phyloP scores from a whole-genome alignment of 2,797 vertebrate species.

The Rachycentron canadum region DNA sequence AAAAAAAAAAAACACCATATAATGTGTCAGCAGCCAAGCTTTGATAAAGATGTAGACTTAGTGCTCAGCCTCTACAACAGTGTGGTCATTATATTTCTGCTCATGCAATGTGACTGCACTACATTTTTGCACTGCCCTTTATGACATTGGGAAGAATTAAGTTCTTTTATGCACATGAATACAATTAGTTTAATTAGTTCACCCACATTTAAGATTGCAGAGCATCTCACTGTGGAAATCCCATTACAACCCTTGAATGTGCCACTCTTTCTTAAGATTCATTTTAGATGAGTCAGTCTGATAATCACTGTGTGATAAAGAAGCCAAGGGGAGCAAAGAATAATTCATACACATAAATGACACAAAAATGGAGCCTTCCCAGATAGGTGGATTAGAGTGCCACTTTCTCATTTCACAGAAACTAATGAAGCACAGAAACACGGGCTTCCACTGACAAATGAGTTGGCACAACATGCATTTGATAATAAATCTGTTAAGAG shows the following conservation, averaged over 20 bases:
- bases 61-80: conserved; percentile 32
- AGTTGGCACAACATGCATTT: conserved; percentile 41
- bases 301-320: conserved; percentile 68
- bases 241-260: conserved; percentile 57
- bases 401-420: conserved; percentile 51
- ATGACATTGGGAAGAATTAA: conserved; percentile 27
- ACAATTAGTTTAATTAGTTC: conserved; percentile 72
- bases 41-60: conserved; percentile 19
- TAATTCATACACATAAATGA: conserved; percentile 60
- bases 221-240: conserved; percentile 56
- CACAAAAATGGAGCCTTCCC: conserved; percentile 55
- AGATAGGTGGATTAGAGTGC: conserved; percentile 55
- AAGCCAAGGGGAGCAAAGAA: conserved; percentile 44
- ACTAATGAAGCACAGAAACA: conserved; percentile 46
- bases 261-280: conserved; percentile 42
- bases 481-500: conserved; percentile 40
- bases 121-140: conserved; percentile 56
- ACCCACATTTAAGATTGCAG: conserved; percentile 53
- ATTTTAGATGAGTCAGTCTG: conserved; percentile 60
- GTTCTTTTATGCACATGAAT: conserved; percentile 54
- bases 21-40: conserved; percentile 17
- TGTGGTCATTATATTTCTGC: conserved; percentile 57
- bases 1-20: conserved; percentile 21
- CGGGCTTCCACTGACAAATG: conserved; percentile 42
- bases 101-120: conserved; percentile 44